These are phyloP conservation scores for Cheilosia pagana DNA, from an alignment of 2,888 invertebrate species.

Conservation along the genomic window DNA sequence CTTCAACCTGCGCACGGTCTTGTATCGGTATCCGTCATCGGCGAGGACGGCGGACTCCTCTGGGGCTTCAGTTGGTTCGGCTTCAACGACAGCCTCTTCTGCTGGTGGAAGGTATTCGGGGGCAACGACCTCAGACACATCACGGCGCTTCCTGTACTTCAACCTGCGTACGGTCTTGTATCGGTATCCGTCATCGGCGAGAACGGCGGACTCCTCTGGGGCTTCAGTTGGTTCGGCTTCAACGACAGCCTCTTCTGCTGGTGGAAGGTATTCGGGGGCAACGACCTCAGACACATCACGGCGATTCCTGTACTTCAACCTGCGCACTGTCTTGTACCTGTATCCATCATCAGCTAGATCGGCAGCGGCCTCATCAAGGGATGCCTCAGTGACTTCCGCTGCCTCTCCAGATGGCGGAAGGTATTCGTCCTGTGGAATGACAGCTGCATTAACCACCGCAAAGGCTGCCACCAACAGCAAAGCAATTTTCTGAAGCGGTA, in stretches of 20 bases:
- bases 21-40: too few relatives aligned
- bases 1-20: too few relatives aligned
- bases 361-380: neutral
- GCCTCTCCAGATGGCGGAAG: constrained; percentile 34
- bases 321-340: constrained; percentile 31
- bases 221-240: constrained; percentile 25
- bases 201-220: constrained; percentile 11
- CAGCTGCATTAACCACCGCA: constrained; percentile 31
- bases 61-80: too few relatives aligned
- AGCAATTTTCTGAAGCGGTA: constrained; percentile 14
- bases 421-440: constrained; percentile 41
- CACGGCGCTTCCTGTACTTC: too few relatives aligned
- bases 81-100: too few relatives aligned
- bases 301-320: constrained; percentile 20
- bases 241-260: constrained; percentile 16
- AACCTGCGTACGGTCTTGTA: too few relatives aligned
- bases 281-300: constrained; percentile 10
- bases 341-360: constrained; percentile 37
- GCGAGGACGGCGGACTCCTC: too few relatives aligned
- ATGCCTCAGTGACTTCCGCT: constrained; percentile 1
- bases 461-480: constrained; percentile 3
- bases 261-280: constrained; percentile 41
- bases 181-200: constrained; percentile 30
- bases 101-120: too few relatives aligned
- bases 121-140: too few relatives aligned